Base-by-base conservation (phyloP, 2,888 invertebrate species). In the Idaea dimidiata region DNA sequence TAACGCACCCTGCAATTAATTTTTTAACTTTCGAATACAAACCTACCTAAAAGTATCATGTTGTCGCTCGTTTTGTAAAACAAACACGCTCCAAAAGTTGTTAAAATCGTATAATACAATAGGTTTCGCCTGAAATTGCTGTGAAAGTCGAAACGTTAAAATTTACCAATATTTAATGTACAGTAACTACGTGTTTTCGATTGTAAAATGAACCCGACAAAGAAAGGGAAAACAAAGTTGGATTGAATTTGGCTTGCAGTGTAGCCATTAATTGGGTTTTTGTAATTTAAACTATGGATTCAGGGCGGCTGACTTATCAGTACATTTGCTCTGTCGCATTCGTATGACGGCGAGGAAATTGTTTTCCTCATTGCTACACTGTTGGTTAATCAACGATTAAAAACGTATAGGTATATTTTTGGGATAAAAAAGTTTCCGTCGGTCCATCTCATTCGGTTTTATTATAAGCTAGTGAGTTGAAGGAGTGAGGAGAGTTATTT, bases 71-170 rank as follows among this genome's bases (percentile, higher is more conserved):
- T 58, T 61, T 68, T 62, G 66, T 63, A 66, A 65, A 58, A 63
- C 65, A 59, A 65, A 62, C 68, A 66, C 66, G 66, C 32, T 17
- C 53, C 14, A 18, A 58, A 62, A 65, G 61, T 62, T 62, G 62
- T 65, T 64, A 60, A 24, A 63, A 68, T 61, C 65, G 67, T 63
- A 65, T 58, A 14, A 65, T 61, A 66, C 66, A 66, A 66, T 66
- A 63, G 63, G 61, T 63, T 63, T 63, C 61, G 63, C 61, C 59
- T 61, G 63, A 63, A 66, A 66, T 63, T 66, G 63, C 66, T 61
- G 61, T 63, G 60, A 62, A 63, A 63, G 63, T 66, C 59, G 24
- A 61, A 58, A 59, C 63, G 61, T 66, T 63, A 63, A 63, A 58
- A 61, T 61, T 60, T 17, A 55, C 43, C 24, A 24, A 24, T 24